Evolutionary conservation across 2,888 invertebrate species (phyloP).

Genomic region (Conistra vaccinii): DNA sequence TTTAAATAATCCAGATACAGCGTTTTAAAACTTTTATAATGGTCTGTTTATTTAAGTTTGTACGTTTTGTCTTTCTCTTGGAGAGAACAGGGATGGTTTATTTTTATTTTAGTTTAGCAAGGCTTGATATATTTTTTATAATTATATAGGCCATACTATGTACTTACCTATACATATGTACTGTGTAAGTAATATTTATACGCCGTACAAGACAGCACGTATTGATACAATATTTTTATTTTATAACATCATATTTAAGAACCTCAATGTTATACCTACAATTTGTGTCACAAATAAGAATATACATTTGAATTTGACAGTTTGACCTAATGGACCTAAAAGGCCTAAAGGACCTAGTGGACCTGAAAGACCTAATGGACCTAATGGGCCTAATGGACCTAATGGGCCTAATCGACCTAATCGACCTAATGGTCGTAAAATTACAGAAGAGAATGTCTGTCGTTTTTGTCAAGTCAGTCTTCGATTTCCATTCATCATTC

Average conservation of each 20-base stretch:
- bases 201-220: not conserved
- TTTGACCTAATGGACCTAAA: no score
- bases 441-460: not conserved
- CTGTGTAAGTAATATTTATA: not conserved
- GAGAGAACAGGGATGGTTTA: constrained; percentile 26
- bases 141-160: not conserved
- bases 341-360: no score
- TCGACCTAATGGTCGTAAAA: not conserved
- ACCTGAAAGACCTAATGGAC: no score
- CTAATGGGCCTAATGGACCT: no score
- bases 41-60: constrained; percentile 66
- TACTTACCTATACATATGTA: no score
- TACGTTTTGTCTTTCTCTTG: constrained; percentile 60
- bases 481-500: constrained; percentile 3
- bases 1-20: constrained; percentile 83
- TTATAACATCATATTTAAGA: no score
- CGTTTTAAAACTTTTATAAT: constrained; percentile 69
- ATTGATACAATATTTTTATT: no score
- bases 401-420: no score
- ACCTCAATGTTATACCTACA: not conserved
- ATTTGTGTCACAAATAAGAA: not conserved
- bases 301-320: not conserved
- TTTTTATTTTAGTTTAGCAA: constrained; percentile 29
- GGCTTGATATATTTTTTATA: no score
- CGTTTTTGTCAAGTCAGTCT: constrained; percentile 6